These are phyloP conservation scores for Littorina saxatilis DNA, from an alignment of 1,140 invertebrate species.

Conservation along the genomic window DNA sequence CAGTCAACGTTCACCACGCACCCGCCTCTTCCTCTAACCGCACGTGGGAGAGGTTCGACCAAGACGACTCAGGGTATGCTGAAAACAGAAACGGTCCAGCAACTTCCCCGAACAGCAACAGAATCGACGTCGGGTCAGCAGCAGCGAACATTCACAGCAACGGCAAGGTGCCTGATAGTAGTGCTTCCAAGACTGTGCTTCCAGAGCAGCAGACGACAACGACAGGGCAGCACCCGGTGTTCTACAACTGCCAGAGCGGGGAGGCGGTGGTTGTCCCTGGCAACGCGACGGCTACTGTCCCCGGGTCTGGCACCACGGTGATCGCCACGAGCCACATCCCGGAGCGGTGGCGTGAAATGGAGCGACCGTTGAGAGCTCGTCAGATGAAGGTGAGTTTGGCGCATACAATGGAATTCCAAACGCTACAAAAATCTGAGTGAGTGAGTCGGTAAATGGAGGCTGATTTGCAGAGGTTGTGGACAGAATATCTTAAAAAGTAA, in stretches of 20 bases:
- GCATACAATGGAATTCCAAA: background rate
- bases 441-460: too few relatives aligned
- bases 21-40: background rate
- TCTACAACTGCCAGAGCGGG: conserved; percentile 42
- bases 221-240: conserved; percentile 34
- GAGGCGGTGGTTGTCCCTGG: conserved; percentile 41
- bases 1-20: background rate
- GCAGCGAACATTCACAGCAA: background rate
- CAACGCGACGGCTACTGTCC: conserved; percentile 42
- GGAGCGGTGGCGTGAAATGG: conserved; percentile 15
- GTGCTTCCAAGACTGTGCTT: too few relatives aligned
- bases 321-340: conserved; percentile 43
- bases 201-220: background rate
- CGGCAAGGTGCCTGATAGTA: background rate
- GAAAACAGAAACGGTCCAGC: background rate
- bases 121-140: background rate
- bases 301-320: conserved; percentile 36
- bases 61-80: background rate
- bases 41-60: conserved; percentile 13
- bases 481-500: too few relatives aligned
- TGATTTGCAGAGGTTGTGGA: too few relatives aligned
- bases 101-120: background rate
- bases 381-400: background rate
- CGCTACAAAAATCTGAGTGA: too few relatives aligned
- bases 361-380: conserved; percentile 1